Conservation (phyloP, 1,140 invertebrate genomes). For the Cotesia chilonis region DNA sequence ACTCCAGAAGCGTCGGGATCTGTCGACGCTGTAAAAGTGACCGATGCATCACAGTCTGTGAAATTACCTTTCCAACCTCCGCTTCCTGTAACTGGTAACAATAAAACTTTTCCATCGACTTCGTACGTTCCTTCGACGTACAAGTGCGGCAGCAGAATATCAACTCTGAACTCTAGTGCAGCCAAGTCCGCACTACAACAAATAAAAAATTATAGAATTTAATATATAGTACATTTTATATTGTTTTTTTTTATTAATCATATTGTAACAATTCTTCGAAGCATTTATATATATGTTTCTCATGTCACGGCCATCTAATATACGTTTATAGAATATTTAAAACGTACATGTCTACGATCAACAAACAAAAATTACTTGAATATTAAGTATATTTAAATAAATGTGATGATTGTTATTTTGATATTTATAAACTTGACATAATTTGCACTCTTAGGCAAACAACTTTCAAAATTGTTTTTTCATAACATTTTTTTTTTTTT, state of each 20-base stretch:
- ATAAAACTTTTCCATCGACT: constrained; percentile 70
- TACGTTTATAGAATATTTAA: no score
- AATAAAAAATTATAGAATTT: constrained; percentile 26
- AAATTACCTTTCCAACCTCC: constrained; percentile 72
- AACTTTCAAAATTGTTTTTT: no score
- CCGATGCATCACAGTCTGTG: constrained; percentile 67
- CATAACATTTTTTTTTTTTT: no score
- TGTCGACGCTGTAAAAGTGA: constrained; percentile 63
- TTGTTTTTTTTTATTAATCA: not conserved
- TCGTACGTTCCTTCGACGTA: constrained; percentile 70
- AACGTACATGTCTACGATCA: no score
- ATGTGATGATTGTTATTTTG: no score
- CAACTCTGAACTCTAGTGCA: constrained; percentile 62
- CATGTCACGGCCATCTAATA: not conserved
- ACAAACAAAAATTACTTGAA: no score
- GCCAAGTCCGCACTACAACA: constrained; percentile 64
- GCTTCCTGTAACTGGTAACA: constrained; percentile 70
- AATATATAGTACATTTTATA: not conserved
- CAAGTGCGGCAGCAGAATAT: constrained; percentile 68
- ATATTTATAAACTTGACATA: no score
- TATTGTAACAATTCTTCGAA: not conserved
- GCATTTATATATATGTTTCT: not conserved
- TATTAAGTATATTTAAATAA: no score
- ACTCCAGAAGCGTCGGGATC: constrained; percentile 61
- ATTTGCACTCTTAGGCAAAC: no score